These are phyloP conservation scores for Melinopterus prodromus DNA, from an alignment of 2,888 invertebrate genomes.

Conservation along the genomic window DNA sequence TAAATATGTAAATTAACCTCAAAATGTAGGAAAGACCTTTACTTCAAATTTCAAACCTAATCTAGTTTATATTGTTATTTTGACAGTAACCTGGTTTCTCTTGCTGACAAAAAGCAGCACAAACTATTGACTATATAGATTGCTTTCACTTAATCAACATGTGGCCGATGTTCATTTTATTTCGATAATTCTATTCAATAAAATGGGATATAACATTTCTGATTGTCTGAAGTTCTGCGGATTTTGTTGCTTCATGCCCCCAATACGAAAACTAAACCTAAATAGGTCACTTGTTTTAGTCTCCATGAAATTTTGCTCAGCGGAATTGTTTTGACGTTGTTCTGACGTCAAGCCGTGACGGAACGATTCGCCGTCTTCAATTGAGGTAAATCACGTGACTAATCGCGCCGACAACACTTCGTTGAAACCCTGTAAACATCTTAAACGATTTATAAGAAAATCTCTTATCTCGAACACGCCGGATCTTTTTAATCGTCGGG, in stretches of 20 bases:
- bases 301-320: neutral
- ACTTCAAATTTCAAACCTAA: no score
- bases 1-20: no score
- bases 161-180: neutral
- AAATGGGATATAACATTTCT: no score
- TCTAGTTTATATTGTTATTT: no score
- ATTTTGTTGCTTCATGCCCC: neutral
- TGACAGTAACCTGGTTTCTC: neutral
- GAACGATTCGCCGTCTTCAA: neutral
- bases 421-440: no score
- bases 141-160: neutral
- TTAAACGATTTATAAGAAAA: no score
- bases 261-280: neutral
- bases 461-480: no score
- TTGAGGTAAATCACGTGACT: neutral
- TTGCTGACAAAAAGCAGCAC: neutral
- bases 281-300: neutral
- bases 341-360: neutral
- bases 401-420: neutral
- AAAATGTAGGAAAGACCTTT: no score
- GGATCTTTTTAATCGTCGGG: no score
- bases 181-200: neutral
- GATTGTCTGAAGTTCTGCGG: no score
- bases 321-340: neutral
- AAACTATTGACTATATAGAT: neutral